Conservation (phyloP, 2,797 vertebrate genomes). For the Strix occidentalis region DNA sequence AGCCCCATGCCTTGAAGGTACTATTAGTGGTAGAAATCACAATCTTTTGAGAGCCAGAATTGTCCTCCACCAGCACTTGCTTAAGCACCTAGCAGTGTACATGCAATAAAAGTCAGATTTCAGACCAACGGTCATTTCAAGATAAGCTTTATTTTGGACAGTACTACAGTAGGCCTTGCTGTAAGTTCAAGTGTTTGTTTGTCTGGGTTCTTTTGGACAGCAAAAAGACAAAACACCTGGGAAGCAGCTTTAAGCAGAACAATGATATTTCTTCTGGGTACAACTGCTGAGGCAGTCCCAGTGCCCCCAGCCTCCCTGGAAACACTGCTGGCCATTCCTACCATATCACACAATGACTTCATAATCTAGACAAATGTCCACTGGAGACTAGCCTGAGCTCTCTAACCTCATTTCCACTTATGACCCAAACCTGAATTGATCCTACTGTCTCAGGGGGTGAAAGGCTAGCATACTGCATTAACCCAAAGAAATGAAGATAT, state of each 20-base stretch:
- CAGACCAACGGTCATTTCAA: not conserved
- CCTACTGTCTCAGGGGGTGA: not conserved
- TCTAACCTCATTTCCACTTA: not conserved
- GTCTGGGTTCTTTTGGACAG: not conserved
- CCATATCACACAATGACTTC: not conserved
- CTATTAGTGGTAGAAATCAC: not conserved
- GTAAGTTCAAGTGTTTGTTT: not conserved
- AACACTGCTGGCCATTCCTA: not conserved
- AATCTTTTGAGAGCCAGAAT: not conserved
- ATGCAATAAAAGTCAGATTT: not conserved
- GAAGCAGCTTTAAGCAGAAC: not conserved
- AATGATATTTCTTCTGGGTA: not conserved
- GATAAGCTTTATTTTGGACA: not conserved
- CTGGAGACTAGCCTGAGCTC: not conserved
- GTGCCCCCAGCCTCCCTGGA: not conserved
- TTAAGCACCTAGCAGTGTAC: not conserved
- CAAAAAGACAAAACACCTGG: not conserved
- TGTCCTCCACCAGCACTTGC: not conserved
- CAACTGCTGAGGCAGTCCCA: not conserved
- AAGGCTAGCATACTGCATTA: conserved; percentile 11
- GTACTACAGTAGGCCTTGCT: not conserved
- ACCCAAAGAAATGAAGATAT: not conserved
- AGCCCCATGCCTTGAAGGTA: not conserved
- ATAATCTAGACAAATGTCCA: not conserved
- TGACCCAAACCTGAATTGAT: conserved; percentile 12